These are phyloP conservation scores for Diorhabda elongata DNA, from an alignment of 1,140 invertebrate genomes.

Conservation along the genomic window DNA sequence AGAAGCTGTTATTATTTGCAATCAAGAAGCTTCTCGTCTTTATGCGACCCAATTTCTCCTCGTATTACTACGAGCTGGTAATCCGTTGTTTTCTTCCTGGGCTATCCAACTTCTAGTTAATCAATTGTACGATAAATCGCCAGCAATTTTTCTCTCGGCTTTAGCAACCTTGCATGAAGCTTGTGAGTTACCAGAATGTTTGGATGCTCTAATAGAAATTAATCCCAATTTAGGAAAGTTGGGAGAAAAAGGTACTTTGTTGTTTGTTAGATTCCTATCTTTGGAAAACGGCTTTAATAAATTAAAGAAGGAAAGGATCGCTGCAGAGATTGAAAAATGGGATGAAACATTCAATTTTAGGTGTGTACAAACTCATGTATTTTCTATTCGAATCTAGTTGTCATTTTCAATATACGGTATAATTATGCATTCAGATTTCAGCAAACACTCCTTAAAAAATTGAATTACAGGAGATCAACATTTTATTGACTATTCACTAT, in stretches of 20 bases:
- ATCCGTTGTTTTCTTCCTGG: conserved; percentile 68
- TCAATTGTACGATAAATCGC: conserved; percentile 76
- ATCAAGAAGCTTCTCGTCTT: conserved; percentile 70
- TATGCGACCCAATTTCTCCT: conserved; percentile 89
- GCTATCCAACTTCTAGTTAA: conserved; percentile 75
- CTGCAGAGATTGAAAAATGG: conserved; percentile 74
- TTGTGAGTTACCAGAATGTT: conserved; percentile 78
- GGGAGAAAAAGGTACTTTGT: conserved; percentile 77
- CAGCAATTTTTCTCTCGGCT: conserved; percentile 71
- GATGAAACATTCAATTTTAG: conserved; percentile 58
- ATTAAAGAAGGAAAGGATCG: conserved; percentile 64
- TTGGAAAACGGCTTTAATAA: conserved; percentile 66
- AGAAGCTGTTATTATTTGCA: conserved; percentile 61
- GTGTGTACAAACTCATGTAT: conserved; percentile 43
- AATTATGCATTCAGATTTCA: too few relatives aligned
- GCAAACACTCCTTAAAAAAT: too few relatives aligned
- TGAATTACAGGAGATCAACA: too few relatives aligned
- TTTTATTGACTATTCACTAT: too few relatives aligned
- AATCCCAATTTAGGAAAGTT: conserved; percentile 71
- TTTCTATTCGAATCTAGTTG: too few relatives aligned
- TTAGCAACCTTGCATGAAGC: conserved; percentile 86
- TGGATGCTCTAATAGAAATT: conserved; percentile 72
- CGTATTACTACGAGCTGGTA: conserved; percentile 69
- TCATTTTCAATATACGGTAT: too few relatives aligned
- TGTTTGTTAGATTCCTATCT: conserved; percentile 80